A percentile compares a stretch with the other conserved stretches of the same genome.
Conservation (phyloP, 2,113 vertebrate genomes). For the Myocastor coypus region DNA sequence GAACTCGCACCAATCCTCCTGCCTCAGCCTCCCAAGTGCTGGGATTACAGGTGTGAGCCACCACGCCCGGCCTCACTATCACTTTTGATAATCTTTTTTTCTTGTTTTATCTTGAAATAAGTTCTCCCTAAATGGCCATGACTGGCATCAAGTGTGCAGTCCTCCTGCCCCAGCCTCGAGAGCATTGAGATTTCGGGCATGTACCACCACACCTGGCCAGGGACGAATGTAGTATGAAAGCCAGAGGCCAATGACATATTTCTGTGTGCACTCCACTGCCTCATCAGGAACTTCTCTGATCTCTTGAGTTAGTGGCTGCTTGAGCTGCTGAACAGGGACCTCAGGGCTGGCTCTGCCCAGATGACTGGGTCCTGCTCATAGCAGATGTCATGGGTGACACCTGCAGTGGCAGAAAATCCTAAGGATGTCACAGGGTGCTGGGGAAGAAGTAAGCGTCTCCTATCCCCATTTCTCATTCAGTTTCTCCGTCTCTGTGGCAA, state of each 20-base stretch:
- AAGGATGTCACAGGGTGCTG: not conserved
- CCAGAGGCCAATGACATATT: not conserved
- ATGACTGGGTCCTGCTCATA: not conserved
- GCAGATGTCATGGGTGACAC: constrained; percentile 17
- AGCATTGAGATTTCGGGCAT: not conserved
- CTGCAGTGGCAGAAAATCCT: not conserved
- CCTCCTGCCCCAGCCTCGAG: not conserved
- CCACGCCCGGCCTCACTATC: not conserved
- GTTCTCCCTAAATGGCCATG: not conserved
- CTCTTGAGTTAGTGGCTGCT: not conserved
- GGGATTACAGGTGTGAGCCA: too few relatives aligned
- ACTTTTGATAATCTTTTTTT: not conserved
- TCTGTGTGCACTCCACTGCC: not conserved
- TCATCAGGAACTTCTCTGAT: not conserved
- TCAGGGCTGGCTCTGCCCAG: not conserved
- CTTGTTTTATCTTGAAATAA: not conserved
- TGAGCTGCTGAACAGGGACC: not conserved
- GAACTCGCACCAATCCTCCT: too few relatives aligned
- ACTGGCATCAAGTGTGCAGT: not conserved
- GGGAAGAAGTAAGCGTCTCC: not conserved
- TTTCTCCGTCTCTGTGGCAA: not conserved
- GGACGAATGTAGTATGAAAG: constrained; percentile 1
- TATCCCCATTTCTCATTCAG: not conserved
- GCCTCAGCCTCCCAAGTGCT: too few relatives aligned
- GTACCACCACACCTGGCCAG: not conserved